Evolutionary conservation across 2,888 invertebrate species (phyloP), one percentile per base, ranked within the genome.

Genomic region (Operophtera brumata): DNA sequence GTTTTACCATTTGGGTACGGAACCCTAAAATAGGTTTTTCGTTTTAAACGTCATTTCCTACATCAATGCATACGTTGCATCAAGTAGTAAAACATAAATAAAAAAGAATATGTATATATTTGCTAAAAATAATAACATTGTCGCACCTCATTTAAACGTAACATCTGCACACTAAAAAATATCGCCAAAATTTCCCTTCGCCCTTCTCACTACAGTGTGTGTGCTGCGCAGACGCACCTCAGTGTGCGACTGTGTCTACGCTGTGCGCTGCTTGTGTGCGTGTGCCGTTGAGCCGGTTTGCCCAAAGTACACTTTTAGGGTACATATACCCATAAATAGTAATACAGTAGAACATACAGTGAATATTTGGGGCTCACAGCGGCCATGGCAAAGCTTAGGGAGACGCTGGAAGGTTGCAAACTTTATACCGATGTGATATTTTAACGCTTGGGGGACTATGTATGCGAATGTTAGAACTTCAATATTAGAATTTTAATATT

Each of bases 171-270:
- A 41, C 70, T 62, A 73, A 76, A 72, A 82, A 82, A 79, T 77
- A 84, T 87, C 84, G 83, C 87, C 88, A 75, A 89, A 88, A 84
- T 89, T 87, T 87, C 86, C 86, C 84, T 87, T 84, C 76, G 85
- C 85, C 86, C 86, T 86, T 80, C 70, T 46, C 2, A 50, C 34
- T 47, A 52, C 30, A 8, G 77, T 77, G 77, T 74, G 78, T 46
- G 71, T 63, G 34, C 67, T 71, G 66, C 70, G 70, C 75, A 49
- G 49, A 25, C 46, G 42, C 55, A 53, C 11, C 9, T 37, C 36
- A 28, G 37, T 32, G 54, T 26, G 25, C 50, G 43, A 39, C 50
- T 53, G 34, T 42, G 41, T 30, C 30, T 9, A 45, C 34, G 20
- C 60, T 64, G 67, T 59, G 68, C 56, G 64, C 36, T 54, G 42